Percentiles rank a stretch among this genome's conserved stretches.
Evolutionary conservation across 2,113 vertebrate genomes (phyloP).

Genomic region (Tyrannus savana): DNA sequence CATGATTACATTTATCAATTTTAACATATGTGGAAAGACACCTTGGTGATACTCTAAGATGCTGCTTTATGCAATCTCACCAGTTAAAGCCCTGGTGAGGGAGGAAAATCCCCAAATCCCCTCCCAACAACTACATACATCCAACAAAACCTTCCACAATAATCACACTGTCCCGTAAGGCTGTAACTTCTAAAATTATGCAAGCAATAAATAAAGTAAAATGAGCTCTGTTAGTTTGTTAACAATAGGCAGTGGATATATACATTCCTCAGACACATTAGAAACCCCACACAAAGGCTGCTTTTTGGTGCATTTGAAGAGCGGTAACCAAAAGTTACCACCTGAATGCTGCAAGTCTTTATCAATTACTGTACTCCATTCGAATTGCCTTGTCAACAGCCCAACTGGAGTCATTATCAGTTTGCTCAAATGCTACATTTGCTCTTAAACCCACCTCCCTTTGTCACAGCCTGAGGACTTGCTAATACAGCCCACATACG

Average conservation of each 20-base stretch:
- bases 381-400: constrained; percentile 32
- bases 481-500: constrained; percentile 56
- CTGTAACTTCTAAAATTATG: background rate
- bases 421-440: constrained; percentile 69
- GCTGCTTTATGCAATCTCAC: background rate
- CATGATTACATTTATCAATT: background rate
- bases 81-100: background rate
- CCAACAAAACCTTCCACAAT: background rate
- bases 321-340: background rate
- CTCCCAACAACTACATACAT: background rate
- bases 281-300: background rate
- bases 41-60: background rate
- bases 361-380: accelerated
- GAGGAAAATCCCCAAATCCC: background rate
- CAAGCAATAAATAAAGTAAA: background rate
- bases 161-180: background rate
- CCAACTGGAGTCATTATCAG: constrained; percentile 61
- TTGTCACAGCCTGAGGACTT: background rate
- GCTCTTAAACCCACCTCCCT: background rate
- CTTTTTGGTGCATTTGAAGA: background rate
- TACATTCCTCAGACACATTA: background rate
- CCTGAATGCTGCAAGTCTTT: background rate
- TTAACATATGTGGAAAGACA: background rate
- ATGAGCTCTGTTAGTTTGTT: accelerated
- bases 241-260: background rate